phyloP scores from a whole-genome alignment of 2,888 invertebrate species.

The Germaria angustata region DNA sequence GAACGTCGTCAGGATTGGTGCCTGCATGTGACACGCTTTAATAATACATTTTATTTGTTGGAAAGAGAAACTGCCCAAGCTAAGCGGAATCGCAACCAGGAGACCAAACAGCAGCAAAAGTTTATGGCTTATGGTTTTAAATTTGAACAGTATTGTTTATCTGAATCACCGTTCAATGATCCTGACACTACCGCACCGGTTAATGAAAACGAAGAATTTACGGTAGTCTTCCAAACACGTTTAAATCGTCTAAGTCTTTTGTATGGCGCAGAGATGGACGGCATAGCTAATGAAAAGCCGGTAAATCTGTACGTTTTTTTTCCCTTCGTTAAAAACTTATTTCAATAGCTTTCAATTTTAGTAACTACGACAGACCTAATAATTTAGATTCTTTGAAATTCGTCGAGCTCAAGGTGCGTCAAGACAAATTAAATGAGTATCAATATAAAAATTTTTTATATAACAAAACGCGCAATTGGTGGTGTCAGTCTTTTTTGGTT shows the following conservation, averaged over 20 bases:
- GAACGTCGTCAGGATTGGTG: conserved; percentile 85
- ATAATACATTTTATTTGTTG: conserved; percentile 86
- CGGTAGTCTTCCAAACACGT: conserved; percentile 83
- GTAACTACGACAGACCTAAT: conserved; percentile 52
- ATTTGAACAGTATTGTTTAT: conserved; percentile 87
- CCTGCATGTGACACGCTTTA: conserved; percentile 84
- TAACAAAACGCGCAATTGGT: conserved; percentile 85
- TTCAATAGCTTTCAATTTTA: neutral
- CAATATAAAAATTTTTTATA: conserved; percentile 83
- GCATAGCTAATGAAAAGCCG: conserved; percentile 77
- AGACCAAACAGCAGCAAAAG: conserved; percentile 82
- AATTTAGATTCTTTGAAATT: conserved; percentile 80
- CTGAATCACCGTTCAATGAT: conserved; percentile 72
- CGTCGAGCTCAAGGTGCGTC: conserved; percentile 87
- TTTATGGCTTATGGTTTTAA: conserved; percentile 87
- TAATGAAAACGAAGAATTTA: conserved; percentile 85
- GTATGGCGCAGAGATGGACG: conserved; percentile 90
- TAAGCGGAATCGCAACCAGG: conserved; percentile 77
- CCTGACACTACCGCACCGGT: conserved; percentile 81
- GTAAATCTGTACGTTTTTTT: conserved; percentile 72
- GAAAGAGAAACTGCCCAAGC: conserved; percentile 84
- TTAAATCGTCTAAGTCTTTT: conserved; percentile 82
- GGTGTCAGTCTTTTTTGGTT: conserved; percentile 88
- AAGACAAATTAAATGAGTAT: conserved; percentile 81
- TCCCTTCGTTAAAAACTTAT: neutral